These are phyloP conservation scores for Rhinophrynus dorsalis DNA, from an alignment of 2,797 vertebrate genomes.

Conservation along the genomic window DNA sequence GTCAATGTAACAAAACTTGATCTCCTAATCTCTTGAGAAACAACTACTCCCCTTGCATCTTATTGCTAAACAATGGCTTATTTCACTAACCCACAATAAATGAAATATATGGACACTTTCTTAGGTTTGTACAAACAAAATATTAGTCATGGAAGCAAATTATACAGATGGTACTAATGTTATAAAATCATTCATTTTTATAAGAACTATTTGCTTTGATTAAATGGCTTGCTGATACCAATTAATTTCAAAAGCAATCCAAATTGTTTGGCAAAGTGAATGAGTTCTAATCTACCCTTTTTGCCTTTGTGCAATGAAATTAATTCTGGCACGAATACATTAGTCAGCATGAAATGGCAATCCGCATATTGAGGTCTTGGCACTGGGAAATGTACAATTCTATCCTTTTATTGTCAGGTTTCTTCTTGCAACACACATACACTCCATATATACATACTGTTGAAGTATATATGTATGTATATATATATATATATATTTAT, in stretches of 20 bases:
- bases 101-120: not conserved
- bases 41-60: not conserved
- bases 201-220: slow-evolving; percentile 12
- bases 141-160: not conserved
- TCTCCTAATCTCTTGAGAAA: slow-evolving; percentile 10
- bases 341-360: slow-evolving; percentile 36
- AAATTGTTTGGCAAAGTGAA: slow-evolving; percentile 23
- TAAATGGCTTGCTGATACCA: slow-evolving; percentile 24
- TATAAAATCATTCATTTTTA: slow-evolving; percentile 19
- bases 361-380: slow-evolving; percentile 29
- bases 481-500: not conserved
- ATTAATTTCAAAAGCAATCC: slow-evolving; percentile 36
- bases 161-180: slow-evolving; percentile 23
- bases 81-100: not conserved
- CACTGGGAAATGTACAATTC: not conserved
- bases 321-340: slow-evolving; percentile 27
- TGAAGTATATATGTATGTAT: not conserved
- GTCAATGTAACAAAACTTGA: slow-evolving; percentile 35
- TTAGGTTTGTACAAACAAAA: not conserved
- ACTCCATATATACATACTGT: not conserved
- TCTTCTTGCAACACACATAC: not conserved
- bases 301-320: slow-evolving; percentile 20
- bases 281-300: not conserved
- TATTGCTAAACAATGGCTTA: too few species aligned
- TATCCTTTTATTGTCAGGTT: slow-evolving; percentile 13